Percentiles rank a stretch among this genome's conserved stretches.
These are phyloP conservation scores for Scaptodrosophila latifasciaeformis DNA, from an alignment of 2,888 invertebrate species.

Conservation along the genomic window DNA sequence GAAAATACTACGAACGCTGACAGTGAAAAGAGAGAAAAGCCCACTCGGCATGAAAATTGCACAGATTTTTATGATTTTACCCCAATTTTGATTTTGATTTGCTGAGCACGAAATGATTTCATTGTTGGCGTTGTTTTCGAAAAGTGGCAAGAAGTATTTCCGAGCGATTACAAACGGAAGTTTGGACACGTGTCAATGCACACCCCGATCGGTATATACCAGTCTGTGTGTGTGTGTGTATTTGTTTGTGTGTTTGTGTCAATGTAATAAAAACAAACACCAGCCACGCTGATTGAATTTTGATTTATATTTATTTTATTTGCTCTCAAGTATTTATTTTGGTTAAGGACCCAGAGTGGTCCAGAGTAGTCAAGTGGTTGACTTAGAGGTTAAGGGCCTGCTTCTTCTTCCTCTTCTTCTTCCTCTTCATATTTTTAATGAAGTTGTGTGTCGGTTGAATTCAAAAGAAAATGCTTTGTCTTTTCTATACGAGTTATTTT, in stretches of 20 bases:
- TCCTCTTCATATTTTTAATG: conserved; percentile 32
- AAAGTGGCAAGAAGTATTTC: conserved; percentile 61
- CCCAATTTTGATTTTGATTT: conserved; percentile 54
- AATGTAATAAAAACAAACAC: conserved; percentile 65
- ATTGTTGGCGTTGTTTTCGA: background rate
- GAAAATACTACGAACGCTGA: conserved; percentile 36
- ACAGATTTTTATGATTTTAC: conserved; percentile 50
- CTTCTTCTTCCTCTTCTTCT: background rate
- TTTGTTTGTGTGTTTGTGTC: too few species aligned
- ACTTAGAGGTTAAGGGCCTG: background rate
- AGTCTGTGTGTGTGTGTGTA: conserved; percentile 22
- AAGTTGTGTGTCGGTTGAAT: conserved; percentile 60
- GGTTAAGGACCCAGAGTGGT: conserved; percentile 4
- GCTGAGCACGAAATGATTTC: conserved; percentile 33
- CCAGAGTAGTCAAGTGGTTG: background rate
- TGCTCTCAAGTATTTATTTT: background rate
- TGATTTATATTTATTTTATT: conserved; percentile 66
- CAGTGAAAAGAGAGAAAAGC: background rate
- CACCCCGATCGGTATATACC: conserved; percentile 24
- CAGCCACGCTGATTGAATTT: conserved; percentile 65
- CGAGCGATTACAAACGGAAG: conserved; percentile 70
- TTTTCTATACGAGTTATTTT: too few species aligned
- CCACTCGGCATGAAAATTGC: conserved; percentile 28
- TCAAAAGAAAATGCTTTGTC: conserved; percentile 33
- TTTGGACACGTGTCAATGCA: conserved; percentile 72